Evolutionary conservation across 2,113 vertebrate species (phyloP), one percentile per base, ranked within the genome.

Genomic region (Rhipidura dahli): DNA sequence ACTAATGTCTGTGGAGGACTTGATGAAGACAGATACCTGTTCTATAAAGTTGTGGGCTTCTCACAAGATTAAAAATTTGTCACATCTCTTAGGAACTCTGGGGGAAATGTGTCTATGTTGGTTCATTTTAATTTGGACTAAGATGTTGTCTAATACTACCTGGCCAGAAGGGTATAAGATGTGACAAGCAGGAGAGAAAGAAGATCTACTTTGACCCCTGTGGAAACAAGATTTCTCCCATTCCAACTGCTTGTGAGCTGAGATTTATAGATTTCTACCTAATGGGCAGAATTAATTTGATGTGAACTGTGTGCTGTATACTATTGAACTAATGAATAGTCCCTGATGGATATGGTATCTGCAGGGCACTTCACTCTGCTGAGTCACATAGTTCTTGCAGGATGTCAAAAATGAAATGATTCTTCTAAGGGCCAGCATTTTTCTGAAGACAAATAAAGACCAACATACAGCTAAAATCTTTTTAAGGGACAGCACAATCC

Each of bases 401-500:
- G 40, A 90, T 89, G 87, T 91, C 87, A 94, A 94, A 94, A 79
- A 83, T 84, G 42, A 89, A 84, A 90, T 90, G 28, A 94, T 97
- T 98, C 94, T 83, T 93, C 60, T 94, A 96, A 95, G 84, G 92
- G 88, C 81, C 61, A 90, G 45, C 79, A 78, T 79, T 93, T 86
- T 90, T 77, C 72, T 79, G 69, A 86, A 80, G 86, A 86, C 49
- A 88, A 83, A 89, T 90, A 92, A 93, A 94, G 51, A 93, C 27
- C 30, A 95, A 75, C 14, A 21, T 30, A 28, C 68, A n/a, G 31
- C 20, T 69, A 79, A 95, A 87, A 89, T 65, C 27, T 33, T 94
- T 89, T 44, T 59, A 83, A 82, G 44, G 30, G 28, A 59, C 83
- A 94, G 37, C n/a, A 50, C 56, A 92, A 91, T 96, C 80, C 16